Percentiles rank a stretch among this genome's conserved stretches.
Evolutionary conservation across 1,140 invertebrate genomes (phyloP).

Genomic region (Pseudomyrmex gracilis): DNA sequence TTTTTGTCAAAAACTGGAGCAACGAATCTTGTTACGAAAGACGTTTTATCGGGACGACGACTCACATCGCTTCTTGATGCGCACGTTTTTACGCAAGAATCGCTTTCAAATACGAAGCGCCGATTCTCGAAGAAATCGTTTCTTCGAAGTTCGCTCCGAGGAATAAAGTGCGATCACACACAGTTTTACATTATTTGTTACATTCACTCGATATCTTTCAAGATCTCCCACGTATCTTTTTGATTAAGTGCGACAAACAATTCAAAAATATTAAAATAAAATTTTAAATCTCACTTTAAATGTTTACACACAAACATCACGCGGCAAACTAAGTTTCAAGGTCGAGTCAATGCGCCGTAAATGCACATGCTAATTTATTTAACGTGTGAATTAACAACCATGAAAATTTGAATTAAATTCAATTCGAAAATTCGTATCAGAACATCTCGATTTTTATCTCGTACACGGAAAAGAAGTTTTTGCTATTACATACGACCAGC

Average conservation of each 20-base stretch:
- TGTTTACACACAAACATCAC: too few relatives aligned
- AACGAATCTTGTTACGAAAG: conserved; percentile 4
- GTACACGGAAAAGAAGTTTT: too few relatives aligned
- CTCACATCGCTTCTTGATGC: background rate
- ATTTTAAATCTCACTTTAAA: too few relatives aligned
- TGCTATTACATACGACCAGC: too few relatives aligned
- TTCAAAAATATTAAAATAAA: background rate
- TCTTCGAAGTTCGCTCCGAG: background rate
- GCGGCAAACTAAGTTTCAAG: too few relatives aligned
- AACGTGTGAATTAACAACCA: too few relatives aligned
- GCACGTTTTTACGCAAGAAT: background rate
- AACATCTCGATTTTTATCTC: too few relatives aligned
- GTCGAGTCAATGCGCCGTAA: too few relatives aligned
- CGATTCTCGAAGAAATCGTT: conserved; percentile 28
- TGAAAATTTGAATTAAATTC: too few relatives aligned
- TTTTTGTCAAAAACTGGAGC: conserved; percentile 66
- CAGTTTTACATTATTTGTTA: background rate
- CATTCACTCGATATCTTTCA: background rate
- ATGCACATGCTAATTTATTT: too few relatives aligned
- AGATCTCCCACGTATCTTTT: background rate
- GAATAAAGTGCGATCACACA: background rate
- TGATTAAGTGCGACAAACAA: conserved; percentile 18
- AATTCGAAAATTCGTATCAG: too few relatives aligned
- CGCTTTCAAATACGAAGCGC: background rate
- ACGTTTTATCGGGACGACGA: background rate